Base-by-base conservation (phyloP, 2,113 vertebrate genomes). In the Thryonomys swinderianus region DNA sequence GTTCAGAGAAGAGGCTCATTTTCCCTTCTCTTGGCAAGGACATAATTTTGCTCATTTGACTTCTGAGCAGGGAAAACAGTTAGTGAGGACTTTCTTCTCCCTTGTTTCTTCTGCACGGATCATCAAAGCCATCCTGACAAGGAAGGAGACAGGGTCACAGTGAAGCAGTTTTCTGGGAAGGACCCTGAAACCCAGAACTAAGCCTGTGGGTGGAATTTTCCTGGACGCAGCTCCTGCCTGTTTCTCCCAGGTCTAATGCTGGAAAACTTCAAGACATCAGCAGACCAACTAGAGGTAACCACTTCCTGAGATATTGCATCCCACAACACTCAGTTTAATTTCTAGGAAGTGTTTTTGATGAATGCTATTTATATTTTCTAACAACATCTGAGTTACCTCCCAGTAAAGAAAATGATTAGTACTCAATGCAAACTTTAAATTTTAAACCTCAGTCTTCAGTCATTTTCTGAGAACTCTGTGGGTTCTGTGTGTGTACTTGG, bases 361-460 rank as follows among this genome's bases (percentile, higher is more conserved):
- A 80, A 85, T 67, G 7, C 82, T 37, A 4, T 42, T 78, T 80
- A 17, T 8, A 27, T 61, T 83, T 96, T 92, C 34, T 90, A 55
- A 76, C 55, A 53, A 69, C 18, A 92, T 85, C 59, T 57, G 55
- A 79, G 37, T 82, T 67, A 37, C 37, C 62, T 66, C 42, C 61
- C 67, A 73, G 40, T 90, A 20, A 87, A 87, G 8, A 53, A 85
- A 87, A 55, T 42, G 95, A 93, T 62, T 90, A 59, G 42, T 45
- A 74, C 37, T 91, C 73, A 92, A 82, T 61, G 55, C 25, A 96
- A 82, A 94, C 32, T 91, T 94, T 81, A 88, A 85, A 57, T n/a
- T 66, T 85, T 55, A 87, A 80, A 73, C 27, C 62, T 87, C 18
- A 71, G 20, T 76, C 83, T 81, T 40, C 1, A 78, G 42, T 71